Base-by-base conservation (phyloP, 2,888 invertebrate species). In the Alviniconcha strummeri region DNA sequence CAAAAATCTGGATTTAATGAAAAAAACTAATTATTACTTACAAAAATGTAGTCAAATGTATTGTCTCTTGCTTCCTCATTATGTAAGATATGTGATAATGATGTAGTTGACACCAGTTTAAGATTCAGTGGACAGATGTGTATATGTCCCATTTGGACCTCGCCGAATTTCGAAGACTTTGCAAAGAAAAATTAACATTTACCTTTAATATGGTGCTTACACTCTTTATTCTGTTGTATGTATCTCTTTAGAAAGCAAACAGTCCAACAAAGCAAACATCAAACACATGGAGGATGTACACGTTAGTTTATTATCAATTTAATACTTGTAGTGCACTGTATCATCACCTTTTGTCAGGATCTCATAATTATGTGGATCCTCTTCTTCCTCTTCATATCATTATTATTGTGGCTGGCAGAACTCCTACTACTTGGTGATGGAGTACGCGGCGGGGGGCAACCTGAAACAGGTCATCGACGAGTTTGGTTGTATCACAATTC, bases 381-480 rank as follows among this genome's bases (percentile, higher is more conserved):
- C 15, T 71, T 71, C 71, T 19, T 17, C n/a, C 71, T 71, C 17
- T 71, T 19, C 17, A 17, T 71, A 36, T 36, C 36, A 36, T 36
- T 3, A 36, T 36, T 36, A 36, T 36, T 36, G 36, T 36, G 36
- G 36, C 36, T 67, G 52, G 52, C 82, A 82, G 82, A 76, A 76
- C 54, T 75, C 82, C 36, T 82, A 77, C 17, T 82, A 82, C n/a
- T 57, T 82, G 19, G 82, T 82, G 19, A 82, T 82, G 82, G 82
- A 82, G 36, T 64, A 77, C 56, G 82, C 82, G 4, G 7, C 4
- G 2, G 82, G 82, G 36, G 82, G 82, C 11, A 82, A 82, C 67
- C 55, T 82, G 19, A 82, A 82, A 55, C 67, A 82, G 54, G 15
- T 82, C 17, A 57, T 82, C 15, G 82, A 82, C n/a, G 56, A 76